A percentile compares a stretch with the other conserved stretches of the same genome.
These are phyloP conservation scores for Atherinomorus stipes DNA, from an alignment of 2,113 vertebrate genomes.

Conservation along the genomic window DNA sequence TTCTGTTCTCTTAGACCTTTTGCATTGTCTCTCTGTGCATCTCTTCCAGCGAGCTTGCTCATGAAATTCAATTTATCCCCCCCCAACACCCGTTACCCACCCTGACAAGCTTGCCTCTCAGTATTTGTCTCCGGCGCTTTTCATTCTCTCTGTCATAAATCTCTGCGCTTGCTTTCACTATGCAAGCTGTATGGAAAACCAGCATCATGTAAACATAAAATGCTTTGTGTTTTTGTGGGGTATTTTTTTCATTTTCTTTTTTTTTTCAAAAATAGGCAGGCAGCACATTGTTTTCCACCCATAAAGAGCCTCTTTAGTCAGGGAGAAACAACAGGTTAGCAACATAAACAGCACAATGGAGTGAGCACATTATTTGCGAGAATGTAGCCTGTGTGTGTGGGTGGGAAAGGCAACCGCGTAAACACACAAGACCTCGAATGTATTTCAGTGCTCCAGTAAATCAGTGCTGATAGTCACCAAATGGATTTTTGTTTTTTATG, in stretches of 20 bases:
- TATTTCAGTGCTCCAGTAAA: conserved; percentile 32
- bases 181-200: background rate
- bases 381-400: conserved; percentile 52
- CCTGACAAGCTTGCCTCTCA: background rate
- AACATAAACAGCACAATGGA: conserved; percentile 23
- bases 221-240: too few species aligned
- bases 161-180: background rate
- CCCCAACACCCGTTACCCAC: conserved; percentile 8
- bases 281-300: conserved; percentile 23
- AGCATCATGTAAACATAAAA: conserved; percentile 11
- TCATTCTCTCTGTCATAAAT: background rate
- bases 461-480: conserved; percentile 31
- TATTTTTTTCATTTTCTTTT: background rate
- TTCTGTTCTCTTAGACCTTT: conserved; percentile 38
- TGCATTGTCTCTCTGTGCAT: conserved; percentile 22
- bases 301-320: conserved; percentile 32
- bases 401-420: conserved; percentile 57
- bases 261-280: conserved; percentile 8
- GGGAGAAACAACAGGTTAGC: conserved; percentile 41
- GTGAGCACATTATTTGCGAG: conserved; percentile 50
- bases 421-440: conserved; percentile 60
- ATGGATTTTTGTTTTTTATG: conserved; percentile 43
- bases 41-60: conserved; percentile 24
- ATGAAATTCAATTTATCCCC: conserved; percentile 48
- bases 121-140: background rate